phyloP scores from a whole-genome alignment of 2,797 vertebrate genomes.

The Dallia pectoralis region DNA sequence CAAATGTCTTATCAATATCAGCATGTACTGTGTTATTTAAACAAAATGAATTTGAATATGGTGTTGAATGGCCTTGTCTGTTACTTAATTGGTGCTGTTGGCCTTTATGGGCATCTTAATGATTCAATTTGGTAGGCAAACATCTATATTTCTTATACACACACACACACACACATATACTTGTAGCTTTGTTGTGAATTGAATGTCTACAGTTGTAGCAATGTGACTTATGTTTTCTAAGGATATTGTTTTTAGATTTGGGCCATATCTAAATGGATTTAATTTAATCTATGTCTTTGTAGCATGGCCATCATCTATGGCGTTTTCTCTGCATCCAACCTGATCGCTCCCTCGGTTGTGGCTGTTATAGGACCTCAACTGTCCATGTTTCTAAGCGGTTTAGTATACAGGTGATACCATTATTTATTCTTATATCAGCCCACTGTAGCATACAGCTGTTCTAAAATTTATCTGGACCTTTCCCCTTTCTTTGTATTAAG shows the following conservation, averaged over 20 bases:
- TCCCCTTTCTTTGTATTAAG: background rate
- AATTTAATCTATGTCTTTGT: conserved; percentile 4
- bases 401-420: conserved; percentile 87
- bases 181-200: background rate
- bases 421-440: background rate
- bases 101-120: conserved; percentile 3
- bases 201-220: background rate
- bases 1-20: conserved; percentile 15
- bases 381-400: conserved; percentile 90
- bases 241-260: background rate
- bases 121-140: background rate
- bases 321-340: conserved; percentile 93
- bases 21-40: background rate
- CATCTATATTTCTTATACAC: background rate
- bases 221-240: background rate
- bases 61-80: background rate
- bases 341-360: conserved; percentile 92
- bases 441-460: background rate
- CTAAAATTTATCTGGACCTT: background rate
- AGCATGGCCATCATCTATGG: conserved; percentile 98
- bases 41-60: conserved; percentile 23
- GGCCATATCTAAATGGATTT: background rate
- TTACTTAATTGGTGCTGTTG: background rate
- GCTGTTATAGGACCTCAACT: conserved; percentile 87
- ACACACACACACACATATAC: background rate